Conservation (phyloP, 2,113 vertebrate genomes). For the Butastur rufipennis region DNA sequence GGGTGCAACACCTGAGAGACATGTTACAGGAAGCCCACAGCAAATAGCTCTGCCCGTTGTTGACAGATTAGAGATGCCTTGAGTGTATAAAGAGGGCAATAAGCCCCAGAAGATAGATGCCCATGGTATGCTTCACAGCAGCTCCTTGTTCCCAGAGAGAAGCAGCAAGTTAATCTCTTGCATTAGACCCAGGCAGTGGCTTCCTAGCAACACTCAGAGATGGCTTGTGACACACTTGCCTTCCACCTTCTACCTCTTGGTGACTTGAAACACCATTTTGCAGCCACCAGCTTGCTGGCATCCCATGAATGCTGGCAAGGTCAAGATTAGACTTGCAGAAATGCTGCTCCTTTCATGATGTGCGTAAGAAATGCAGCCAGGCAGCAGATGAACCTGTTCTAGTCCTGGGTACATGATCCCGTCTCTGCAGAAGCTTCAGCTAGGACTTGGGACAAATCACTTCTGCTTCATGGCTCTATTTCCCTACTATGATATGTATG, state of each 20-base stretch:
- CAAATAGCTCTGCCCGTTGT: neutral
- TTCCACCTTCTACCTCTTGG: neutral
- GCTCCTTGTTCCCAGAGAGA: neutral
- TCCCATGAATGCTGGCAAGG: fast-evolving
- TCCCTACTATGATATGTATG: neutral
- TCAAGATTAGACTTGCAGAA: neutral
- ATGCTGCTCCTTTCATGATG: neutral
- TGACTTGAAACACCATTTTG: neutral
- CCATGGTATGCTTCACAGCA: neutral
- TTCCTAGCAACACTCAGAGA: neutral
- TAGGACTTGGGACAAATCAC: neutral
- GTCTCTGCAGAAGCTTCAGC: neutral
- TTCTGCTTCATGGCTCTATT: neutral
- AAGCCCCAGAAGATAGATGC: neutral
- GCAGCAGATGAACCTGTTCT: neutral
- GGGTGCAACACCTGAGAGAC: neutral
- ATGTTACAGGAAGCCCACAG: neutral
- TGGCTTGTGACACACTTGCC: neutral
- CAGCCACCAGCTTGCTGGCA: neutral
- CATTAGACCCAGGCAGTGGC: neutral
- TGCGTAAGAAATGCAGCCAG: neutral
- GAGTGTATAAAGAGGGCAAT: neutral
- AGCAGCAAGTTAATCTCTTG: neutral
- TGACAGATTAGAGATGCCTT: neutral
- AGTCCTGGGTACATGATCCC: no score